Evolutionary conservation across 2,113 vertebrate species (phyloP), one percentile per base, ranked within the genome.

Genomic region (Mormyrus lacerda): DNA sequence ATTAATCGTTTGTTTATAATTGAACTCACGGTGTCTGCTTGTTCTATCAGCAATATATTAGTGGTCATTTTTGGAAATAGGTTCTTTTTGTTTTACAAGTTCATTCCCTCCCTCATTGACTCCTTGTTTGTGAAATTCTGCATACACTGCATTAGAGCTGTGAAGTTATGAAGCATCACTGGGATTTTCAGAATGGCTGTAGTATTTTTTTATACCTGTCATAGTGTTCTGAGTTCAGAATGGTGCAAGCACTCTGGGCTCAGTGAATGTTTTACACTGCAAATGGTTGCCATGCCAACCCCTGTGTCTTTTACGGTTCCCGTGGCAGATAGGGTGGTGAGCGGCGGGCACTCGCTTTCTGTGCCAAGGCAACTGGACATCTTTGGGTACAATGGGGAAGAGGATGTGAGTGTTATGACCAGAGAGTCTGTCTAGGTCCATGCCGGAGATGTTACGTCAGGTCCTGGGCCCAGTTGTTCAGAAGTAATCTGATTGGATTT

Each of bases 211-310:
- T 55, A n/a, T 27, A 17, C 35, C 51, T 21, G 86, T 58, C 51
- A 87, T 85, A 15, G 48, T 31, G 24, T 51, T 53, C 48, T 21
- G 48, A 79, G 47, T 53, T 48, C 45, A 35, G 85, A 31, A 51
- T 86, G 31, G 17, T 51, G 69, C 65, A 82, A 53, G 65, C 15
- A 17, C 15, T 82, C 27, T 21, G 65, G 21, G 10, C 27, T 51
- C 11, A 21, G 13, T 88, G 35, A 47, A 42, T 83, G 48, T 27
- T 53, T 1, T 39, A 39, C 61, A 50, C 48, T 76, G 51, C 73
- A 82, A 55, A n/a, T 89, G 35, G 69, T 89, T 82, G 73, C 61
- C 44, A 88, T 73, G 87, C 69, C 88, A 55, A 82, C 73, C 24
- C 31, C 21, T 51, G 9, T 53, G n/a, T 53, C 69, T 51, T 73